These are phyloP conservation scores for Cerastoderma edule DNA, from an alignment of 2,888 invertebrate genomes.

Conservation along the genomic window DNA sequence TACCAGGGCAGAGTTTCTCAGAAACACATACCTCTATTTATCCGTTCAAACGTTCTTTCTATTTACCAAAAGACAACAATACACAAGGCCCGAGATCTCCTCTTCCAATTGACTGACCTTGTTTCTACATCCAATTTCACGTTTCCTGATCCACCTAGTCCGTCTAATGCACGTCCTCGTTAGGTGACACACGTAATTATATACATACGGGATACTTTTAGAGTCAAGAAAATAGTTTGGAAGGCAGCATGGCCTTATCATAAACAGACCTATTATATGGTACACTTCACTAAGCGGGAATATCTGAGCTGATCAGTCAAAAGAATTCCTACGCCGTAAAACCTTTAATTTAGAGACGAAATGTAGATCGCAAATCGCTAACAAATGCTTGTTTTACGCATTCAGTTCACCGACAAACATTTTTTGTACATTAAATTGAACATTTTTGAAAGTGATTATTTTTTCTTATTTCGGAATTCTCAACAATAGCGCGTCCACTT, in stretches of 20 bases:
- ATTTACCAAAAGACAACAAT: slow-evolving; percentile 40
- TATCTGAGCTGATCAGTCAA: slow-evolving; percentile 77
- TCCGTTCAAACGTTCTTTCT: slow-evolving; percentile 29
- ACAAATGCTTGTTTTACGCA: neutral
- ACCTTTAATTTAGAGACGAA: slow-evolving; percentile 54
- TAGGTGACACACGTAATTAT: slow-evolving; percentile 76
- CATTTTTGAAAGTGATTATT: slow-evolving; percentile 56
- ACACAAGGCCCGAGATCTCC: slow-evolving; percentile 47
- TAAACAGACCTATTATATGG: slow-evolving; percentile 82
- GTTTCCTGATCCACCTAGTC: slow-evolving; percentile 21
- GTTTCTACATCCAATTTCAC: slow-evolving; percentile 20
- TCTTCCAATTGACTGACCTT: slow-evolving; percentile 43
- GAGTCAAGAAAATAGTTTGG: slow-evolving; percentile 78
- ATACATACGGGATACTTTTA: slow-evolving; percentile 67
- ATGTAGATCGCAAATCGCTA: neutral
- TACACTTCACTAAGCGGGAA: slow-evolving; percentile 83
- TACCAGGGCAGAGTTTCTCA: slow-evolving; percentile 30
- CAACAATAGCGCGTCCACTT: slow-evolving; percentile 78
- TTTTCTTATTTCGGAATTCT: slow-evolving; percentile 77
- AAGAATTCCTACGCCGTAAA: slow-evolving; percentile 80
- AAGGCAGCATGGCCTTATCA: slow-evolving; percentile 83
- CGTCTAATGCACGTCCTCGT: slow-evolving; percentile 26
- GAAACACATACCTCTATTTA: slow-evolving; percentile 32
- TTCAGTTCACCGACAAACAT: neutral
- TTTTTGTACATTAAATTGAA: neutral